Evolutionary conservation across 2,797 vertebrate genomes (phyloP), one percentile per base, ranked within the genome.

Genomic region (Myripristis jacobus): DNA sequence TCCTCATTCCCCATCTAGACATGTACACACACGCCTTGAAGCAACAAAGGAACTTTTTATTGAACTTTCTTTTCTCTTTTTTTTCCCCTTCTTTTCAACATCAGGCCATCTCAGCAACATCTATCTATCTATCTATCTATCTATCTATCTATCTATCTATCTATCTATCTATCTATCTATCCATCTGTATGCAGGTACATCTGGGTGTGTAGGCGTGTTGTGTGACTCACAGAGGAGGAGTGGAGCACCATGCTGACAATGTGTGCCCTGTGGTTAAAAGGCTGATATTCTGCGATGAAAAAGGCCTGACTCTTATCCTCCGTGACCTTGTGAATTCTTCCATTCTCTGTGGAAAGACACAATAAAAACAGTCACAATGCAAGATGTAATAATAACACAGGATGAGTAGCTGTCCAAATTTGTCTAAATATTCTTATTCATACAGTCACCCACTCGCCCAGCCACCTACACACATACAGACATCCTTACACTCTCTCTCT

Each of bases 281-380:
- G 88, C 8, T 3, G 66, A 29, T 90, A 92, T 62, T 93, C 92
- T 0, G 91, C 87, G 2, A 93, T 90, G 56, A 94, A 0, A 10
- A 89, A 91, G 1, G 52, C 10, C 0, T 71, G 6, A 2, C 0
- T 58, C 1, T 58, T 0, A 2, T 21, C 41, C 16, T 82, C 80
- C 38, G 89, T n/a, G 4, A 88, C 79, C 41, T 94, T 94, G 62
- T 95, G 93, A 70, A 95, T 43, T 0, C 25, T 13, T 55, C 93
- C 94, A 7, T 73, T 79, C 25, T 78, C 94, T 94, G 73, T 7
- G 15, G 2, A 16, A 66, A 53, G 16, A 48, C 3, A 66, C 2
- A 50, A 53, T 44, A 21, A 44, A 7, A 61, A 18, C 21, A 48
- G 13, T 18, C 9, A 47, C 8, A 22, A 25, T 16, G 6, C 16